Evolutionary conservation across 1,140 invertebrate genomes (phyloP), one percentile per base, ranked within the genome.

Genomic region (Reticulitermes speratus): DNA sequence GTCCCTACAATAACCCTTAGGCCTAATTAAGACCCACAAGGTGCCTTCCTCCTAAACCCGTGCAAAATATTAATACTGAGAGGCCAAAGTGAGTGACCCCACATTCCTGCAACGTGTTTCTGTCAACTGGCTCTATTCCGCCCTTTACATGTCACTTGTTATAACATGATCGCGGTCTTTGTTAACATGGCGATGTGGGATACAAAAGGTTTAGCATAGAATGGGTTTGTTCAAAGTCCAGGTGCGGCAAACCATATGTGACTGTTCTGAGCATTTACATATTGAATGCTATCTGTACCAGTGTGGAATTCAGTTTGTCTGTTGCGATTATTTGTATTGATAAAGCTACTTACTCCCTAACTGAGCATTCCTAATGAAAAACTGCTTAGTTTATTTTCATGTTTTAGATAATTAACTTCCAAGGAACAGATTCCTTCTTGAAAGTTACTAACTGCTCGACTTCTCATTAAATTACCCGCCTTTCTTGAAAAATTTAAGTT

Each of bases 101-200:
- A 30, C 65, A 75, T 75, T 75, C 65, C n/a, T n/a, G 65, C 0
- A 11, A 25, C n/a, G n/a, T 25, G 14, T n/a, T 25, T 30, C 65
- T n/a, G 65, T 30, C 65, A 75, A 11, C n/a, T 75, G 2, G 2
- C 25, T 11, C 65, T n/a, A 75, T 30, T 75, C 65, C 65, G 65
- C 65, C 65, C 65, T 30, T 75, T 75, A 16, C 65, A 30, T 75
- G 65, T 75, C 65, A 75, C 65, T 75, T 75, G 65, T 30, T 75
- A 5, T 38, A 75, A 75, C n/a, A 30, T 30, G n/a, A 2, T 75
- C n/a, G 65, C 7, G 65, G 6, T 30, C n/a, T 30, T 75, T 75
- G 65, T 75, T 75, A n/a, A 75, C 65, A 30, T 75, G 65, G 65
- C 65, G 16, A 75, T 75, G 65, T 75, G 65, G 65, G 65, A 75